Evolutionary conservation across 2,113 vertebrate genomes (phyloP), one percentile per base, ranked within the genome.

Genomic region (Corythornis vintsioides): DNA sequence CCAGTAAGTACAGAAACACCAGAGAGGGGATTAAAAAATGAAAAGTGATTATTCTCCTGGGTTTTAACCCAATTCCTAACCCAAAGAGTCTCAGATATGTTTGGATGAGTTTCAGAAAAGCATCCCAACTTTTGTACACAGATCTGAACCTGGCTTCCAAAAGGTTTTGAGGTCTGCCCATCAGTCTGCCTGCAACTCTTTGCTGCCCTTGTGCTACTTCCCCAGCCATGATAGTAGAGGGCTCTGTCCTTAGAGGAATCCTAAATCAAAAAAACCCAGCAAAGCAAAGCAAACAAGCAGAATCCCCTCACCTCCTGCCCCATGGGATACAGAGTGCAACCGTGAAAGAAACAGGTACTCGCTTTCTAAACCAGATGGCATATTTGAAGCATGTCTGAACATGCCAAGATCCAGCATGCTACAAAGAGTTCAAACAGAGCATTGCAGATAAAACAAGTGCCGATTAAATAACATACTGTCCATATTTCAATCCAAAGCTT

Each of bases 261-360:
- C 55, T 59, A 16, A 57, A 83, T 50, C 56, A 61, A 55, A 73
- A 55, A 73, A 71, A 50, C 52, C 47, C 0, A 7, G 70, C 15
- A 92, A 82, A 78, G 65, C 69, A 95, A 96, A 78, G 65, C 73
- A 95, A 96, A 90, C 83, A 89, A 74, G 73, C 74, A 89, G 83
- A 48, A 4, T 7, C 56, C 31, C n/a, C 43, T 1, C 56, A 10
- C 56, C 55, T 11, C 20, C 55, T 5, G 24, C 20, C 25, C 38
- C 1, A 1, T 63, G 66, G 75, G 65, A 71, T 10, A n/a, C 0
- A 3, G 50, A 83, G 64, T 21, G 70, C 45, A 81, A 35, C 75
- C 33, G 4, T 72, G 71, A 76, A 66, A 78, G 88, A 83, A 92
- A 61, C 72, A 69, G 85, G 73, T 91, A 69, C 77, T 42, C 2